Base-by-base conservation (phyloP, 37 sponge, comb jelly and placozoan species). In the Halichondria panicea region DNA sequence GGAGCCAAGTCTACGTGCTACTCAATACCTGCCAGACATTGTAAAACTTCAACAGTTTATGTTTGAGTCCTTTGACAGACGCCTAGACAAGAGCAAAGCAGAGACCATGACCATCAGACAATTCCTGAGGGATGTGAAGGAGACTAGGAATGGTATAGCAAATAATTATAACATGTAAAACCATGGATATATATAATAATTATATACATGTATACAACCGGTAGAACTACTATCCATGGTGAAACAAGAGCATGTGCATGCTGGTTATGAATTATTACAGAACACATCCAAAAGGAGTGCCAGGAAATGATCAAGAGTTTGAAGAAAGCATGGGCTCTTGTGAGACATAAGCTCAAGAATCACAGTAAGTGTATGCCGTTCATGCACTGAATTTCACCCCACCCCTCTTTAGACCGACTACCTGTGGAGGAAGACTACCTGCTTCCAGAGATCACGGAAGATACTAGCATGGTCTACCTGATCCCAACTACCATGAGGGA, bases 21-120 rank as follows among this genome's bases (percentile, higher is more conserved):
- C 87, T 53, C 93, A 88, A 68, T 88, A 88, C 43, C 81, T 92
- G 55, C 93, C 93, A 34, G 72, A 79, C 59, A 84, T 92, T 28
- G 69, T 81, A 1, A 53, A 76, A 46, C 74, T 92, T 24, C 93
- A 92, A 67, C 66, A 70, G 48, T 63, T 27, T 19, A 30, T 92
- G 41, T 79, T 64, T 36, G 81, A 83, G 22, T 21, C 32, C 0
- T 76, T 73, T 65, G 46, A 88, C 50, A 74, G 71, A 28, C 78
- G 78, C 1, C 30, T 88, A 0, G 81, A 78, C 65, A 52, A 57
- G 46, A 79, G 41, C 18, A 80, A 87, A 22, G 86, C 81, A 1
- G 11, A 32, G 34, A 63, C 40, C 25, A 31, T 77, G 57, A 73
- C 88, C 25, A 68, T 87, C 18, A 32, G 59, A 50, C 72, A 82